phyloP scores from a whole-genome alignment of 2,888 invertebrate genomes.

The Palloptera scutellata region DNA sequence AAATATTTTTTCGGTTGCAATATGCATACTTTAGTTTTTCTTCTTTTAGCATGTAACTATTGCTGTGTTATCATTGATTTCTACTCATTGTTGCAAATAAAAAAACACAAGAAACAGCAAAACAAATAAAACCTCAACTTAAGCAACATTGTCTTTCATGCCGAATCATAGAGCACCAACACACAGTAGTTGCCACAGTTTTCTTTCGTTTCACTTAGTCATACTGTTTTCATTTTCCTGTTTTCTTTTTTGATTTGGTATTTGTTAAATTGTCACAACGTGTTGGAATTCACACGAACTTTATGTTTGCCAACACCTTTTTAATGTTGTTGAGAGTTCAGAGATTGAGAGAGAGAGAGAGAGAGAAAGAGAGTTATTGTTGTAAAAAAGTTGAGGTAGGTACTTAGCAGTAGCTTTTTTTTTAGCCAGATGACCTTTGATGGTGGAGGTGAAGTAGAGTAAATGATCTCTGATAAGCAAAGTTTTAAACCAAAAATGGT shows the following conservation, averaged over 20 bases:
- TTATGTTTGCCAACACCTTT: conserved; percentile 56
- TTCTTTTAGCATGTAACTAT: no score
- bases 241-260: conserved; percentile 11
- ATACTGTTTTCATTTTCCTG: conserved; percentile 1
- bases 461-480: no score
- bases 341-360: conserved; percentile 2
- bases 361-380: background rate
- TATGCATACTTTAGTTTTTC: no score
- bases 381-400: background rate
- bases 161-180: no score
- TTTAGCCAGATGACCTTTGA: conserved; percentile 13
- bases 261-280: conserved; percentile 49
- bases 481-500: no score
- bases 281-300: conserved; percentile 60
- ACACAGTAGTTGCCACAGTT: no score
- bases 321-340: conserved; percentile 15
- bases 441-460: background rate
- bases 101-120: no score
- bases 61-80: no score
- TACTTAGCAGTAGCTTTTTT: background rate
- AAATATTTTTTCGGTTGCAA: background rate
- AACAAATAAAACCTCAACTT: no score
- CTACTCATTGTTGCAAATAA: no score
- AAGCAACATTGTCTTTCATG: no score
- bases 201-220: background rate